Base-by-base conservation (phyloP, 2,888 invertebrate genomes). In the Mycogona germanica region DNA sequence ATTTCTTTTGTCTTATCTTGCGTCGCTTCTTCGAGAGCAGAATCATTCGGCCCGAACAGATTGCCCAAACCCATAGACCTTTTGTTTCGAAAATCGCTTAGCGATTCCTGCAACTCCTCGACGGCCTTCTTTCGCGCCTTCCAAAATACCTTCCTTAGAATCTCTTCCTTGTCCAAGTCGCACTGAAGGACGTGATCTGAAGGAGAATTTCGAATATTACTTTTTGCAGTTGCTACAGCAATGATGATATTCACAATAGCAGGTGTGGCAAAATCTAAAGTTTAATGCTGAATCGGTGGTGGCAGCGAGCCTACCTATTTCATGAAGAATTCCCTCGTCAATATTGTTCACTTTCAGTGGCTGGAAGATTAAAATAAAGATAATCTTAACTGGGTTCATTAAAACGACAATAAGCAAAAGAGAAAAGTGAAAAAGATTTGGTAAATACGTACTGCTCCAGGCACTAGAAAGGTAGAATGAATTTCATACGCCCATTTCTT, bases 401-500 rank as follows among this genome's bases (percentile, higher is more conserved):
- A n/a, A n/a, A n/a, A n/a, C n/a, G n/a, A n/a, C n/a, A n/a, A n/a
- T n/a, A n/a, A n/a, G n/a, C n/a, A n/a, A n/a, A n/a, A n/a, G n/a
- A n/a, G 17, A 45, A 48, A 54, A 55, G 52, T 26, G 14, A 35
- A 46, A 46, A 25, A 28, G 29, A 46, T 23, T 41, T 9, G 32
- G 26, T 25, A 40, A 32, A 56, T 63, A 76, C 78, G 77, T 68
- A 84, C 85, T 62, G 91, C 88, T 65, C 83, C 81, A 57, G 91
- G 92, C 65, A 89, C 86, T 56, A 92, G 75, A 75, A 96, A 96
- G 65, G 89, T 88, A 61, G 95, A 95, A 73, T 93, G 92, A 66
- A 97, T 92, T 77, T 98, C 97, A 74, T 96, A 97, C 3, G 96
- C 96, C 96, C 97, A 98, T 69, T 93, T 88, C 53, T 89, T 80